Evolutionary conservation across 2,113 vertebrate genomes (phyloP).

Genomic region (Uria aalge): DNA sequence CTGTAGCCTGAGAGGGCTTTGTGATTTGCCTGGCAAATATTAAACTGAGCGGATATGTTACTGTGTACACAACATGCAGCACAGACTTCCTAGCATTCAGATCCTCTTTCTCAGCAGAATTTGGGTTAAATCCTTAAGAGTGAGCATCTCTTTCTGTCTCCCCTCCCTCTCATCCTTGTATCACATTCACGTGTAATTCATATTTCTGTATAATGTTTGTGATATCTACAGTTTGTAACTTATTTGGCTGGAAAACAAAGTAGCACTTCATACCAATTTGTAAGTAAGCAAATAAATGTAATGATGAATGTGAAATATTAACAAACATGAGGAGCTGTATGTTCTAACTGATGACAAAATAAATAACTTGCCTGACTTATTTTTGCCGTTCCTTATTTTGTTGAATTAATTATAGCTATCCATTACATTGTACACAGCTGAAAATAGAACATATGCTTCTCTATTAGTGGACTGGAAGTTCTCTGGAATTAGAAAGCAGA

Average conservation of each 20-base stretch:
- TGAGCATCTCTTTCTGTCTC: neutral
- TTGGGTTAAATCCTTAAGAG: neutral
- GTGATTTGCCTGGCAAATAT: conserved; percentile 74
- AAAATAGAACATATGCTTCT: neutral
- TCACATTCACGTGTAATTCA: neutral
- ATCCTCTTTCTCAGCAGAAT: neutral
- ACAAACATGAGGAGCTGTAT: neutral
- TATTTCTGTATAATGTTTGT: neutral
- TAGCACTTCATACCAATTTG: neutral
- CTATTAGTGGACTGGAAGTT: neutral
- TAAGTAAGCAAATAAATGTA: conserved; percentile 11
- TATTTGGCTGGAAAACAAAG: conserved; percentile 10
- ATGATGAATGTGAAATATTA: neutral
- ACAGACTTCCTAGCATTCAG: neutral
- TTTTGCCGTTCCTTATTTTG: neutral
- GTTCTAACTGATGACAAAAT: conserved; percentile 7
- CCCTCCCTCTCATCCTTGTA: neutral
- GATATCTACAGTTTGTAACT: neutral
- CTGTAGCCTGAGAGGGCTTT: conserved; percentile 70
- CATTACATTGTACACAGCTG: neutral
- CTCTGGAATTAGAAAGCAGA: neutral
- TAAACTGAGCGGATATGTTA: neutral
- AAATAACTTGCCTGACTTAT: conserved; percentile 21
- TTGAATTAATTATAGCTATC: neutral
- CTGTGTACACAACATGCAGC: neutral